phyloP scores from a whole-genome alignment of 2,113 vertebrate genomes.

The Corythaeola cristata region DNA sequence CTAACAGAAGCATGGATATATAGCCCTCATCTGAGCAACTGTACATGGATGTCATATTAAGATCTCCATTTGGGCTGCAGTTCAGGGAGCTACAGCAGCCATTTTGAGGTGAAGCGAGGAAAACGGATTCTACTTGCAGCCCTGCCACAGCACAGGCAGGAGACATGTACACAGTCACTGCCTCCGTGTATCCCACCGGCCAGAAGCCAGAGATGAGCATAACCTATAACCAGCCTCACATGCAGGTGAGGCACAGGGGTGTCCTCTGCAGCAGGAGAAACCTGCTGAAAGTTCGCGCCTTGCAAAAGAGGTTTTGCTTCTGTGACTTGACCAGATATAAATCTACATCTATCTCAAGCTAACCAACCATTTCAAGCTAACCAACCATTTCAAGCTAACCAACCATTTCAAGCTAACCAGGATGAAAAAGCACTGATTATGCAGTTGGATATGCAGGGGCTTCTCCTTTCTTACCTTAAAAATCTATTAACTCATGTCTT shows the following conservation, averaged over 20 bases:
- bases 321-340: neutral
- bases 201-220: neutral
- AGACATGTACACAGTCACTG: fast-evolving
- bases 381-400: neutral
- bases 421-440: neutral
- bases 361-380: neutral
- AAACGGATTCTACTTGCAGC: neutral
- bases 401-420: neutral
- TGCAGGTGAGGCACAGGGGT: neutral
- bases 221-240: fast-evolving
- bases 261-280: neutral
- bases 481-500: neutral
- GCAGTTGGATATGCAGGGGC: neutral
- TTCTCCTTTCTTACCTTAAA: neutral
- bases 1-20: neutral
- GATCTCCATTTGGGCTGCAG: neutral
- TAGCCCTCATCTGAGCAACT: neutral
- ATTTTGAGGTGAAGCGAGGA: neutral
- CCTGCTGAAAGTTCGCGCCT: neutral
- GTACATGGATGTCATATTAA: neutral
- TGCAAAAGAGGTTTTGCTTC: neutral
- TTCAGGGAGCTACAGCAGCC: neutral
- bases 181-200: neutral
- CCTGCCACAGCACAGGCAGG: neutral
- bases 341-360: neutral